Conservation (phyloP, 2,888 invertebrate species). For the Brenthis hecate region DNA sequence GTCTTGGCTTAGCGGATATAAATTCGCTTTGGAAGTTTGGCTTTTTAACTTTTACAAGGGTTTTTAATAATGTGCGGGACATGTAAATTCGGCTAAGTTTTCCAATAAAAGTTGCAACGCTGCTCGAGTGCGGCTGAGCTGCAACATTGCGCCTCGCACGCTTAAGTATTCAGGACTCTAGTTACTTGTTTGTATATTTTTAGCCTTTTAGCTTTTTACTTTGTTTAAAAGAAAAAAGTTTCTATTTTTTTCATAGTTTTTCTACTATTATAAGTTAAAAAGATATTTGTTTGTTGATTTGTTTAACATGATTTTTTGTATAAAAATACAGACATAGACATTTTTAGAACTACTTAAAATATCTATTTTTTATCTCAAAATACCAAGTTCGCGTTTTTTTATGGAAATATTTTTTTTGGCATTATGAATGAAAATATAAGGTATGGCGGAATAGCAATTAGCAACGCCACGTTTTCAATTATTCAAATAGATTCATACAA, state of each 20-base stretch:
- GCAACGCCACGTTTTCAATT: no score
- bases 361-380: no score
- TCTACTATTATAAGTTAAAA: not conserved
- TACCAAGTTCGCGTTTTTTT: no score
- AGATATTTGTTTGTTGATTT: not conserved
- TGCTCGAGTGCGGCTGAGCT: slow-evolving; percentile 44
- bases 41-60: slow-evolving; percentile 59
- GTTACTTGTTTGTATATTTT: slow-evolving; percentile 32
- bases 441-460: no score
- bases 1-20: slow-evolving; percentile 36
- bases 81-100: slow-evolving; percentile 78
- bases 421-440: no score
- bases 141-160: slow-evolving; percentile 43
- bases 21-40: slow-evolving; percentile 38
- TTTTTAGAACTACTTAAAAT: no score
- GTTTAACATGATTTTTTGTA: not conserved
- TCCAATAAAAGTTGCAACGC: slow-evolving; percentile 76
- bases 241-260: not conserved
- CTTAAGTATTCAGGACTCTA: slow-evolving; percentile 42
- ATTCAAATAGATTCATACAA: no score
- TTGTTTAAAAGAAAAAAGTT: slow-evolving; percentile 1
- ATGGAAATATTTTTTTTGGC: no score
- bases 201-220: slow-evolving; percentile 14
- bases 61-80: slow-evolving; percentile 75
- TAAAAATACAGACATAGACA: no score